A percentile compares a stretch with the other conserved stretches of the same genome.
phyloP scores from a whole-genome alignment of 2,888 invertebrate species.

The Steinernema scapterisci region DNA sequence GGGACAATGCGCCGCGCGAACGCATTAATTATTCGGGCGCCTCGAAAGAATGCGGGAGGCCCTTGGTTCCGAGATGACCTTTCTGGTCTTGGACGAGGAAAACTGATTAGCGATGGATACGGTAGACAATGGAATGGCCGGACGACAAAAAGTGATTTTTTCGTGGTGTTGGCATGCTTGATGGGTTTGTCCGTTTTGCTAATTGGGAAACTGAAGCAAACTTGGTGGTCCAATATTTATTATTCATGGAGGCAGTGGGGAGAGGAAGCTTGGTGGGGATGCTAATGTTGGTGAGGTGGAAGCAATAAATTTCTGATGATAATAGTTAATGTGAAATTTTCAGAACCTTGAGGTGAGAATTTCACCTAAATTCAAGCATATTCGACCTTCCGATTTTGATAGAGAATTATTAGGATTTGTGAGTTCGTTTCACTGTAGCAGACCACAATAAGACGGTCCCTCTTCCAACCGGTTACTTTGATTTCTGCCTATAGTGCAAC shows the following conservation, averaged over 20 bases:
- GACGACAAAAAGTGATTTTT: not conserved
- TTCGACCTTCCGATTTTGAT: too few species aligned
- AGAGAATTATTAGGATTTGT: too few species aligned
- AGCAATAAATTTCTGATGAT: not conserved
- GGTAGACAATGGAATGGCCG: too few species aligned
- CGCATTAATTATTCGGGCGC: constrained; percentile 18
- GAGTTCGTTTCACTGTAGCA: not conserved
- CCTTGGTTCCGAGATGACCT: not conserved
- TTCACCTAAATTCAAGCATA: too few species aligned
- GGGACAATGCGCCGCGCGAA: constrained; percentile 26
- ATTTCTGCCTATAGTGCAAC: constrained; percentile 19
- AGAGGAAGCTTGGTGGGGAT: not conserved
- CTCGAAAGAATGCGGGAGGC: constrained; percentile 24
- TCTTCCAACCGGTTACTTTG: constrained; percentile 13
- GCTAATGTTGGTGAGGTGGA: not conserved
- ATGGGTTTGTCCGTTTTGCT: not conserved
- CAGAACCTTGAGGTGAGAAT: too few species aligned
- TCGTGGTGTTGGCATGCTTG: not conserved
- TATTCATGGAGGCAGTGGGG: constrained; percentile 8
- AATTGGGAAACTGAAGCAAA: not conserved
- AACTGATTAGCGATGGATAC: too few species aligned
- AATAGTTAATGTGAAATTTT: too few species aligned
- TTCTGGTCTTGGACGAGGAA: not conserved
- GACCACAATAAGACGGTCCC: constrained; percentile 31
- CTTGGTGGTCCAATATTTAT: constrained; percentile 5